Evolutionary conservation across 2,797 vertebrate species (phyloP).

Genomic region (Tokudaia tokunoshimensis): DNA sequence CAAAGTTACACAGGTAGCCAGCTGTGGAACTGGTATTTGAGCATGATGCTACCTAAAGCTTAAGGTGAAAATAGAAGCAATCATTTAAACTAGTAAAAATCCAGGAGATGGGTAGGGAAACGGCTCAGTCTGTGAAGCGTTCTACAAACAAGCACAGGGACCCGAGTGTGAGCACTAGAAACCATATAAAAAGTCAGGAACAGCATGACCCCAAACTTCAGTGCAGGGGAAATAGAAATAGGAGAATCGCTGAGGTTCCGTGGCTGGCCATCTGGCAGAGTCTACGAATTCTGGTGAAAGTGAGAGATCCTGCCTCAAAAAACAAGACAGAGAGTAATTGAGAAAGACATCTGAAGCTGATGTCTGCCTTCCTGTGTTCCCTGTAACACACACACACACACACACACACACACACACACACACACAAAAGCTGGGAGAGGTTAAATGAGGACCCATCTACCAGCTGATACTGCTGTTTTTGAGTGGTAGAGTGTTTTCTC

Average conservation of each 20-base stretch:
- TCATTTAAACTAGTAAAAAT: not conserved
- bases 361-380: not conserved
- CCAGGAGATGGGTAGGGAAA: not conserved
- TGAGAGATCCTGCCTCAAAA: not conserved
- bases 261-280: not conserved
- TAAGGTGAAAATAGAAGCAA: not conserved
- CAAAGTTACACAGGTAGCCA: not conserved
- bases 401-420: not conserved
- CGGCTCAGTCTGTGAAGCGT: not conserved
- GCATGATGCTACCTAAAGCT: not conserved
- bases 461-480: fast-evolving
- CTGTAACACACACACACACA: not conserved
- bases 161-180: not conserved
- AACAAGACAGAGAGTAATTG: not conserved
- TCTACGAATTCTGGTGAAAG: not conserved
- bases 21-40: not conserved
- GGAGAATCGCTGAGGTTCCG: not conserved
- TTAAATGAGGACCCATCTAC: not conserved
- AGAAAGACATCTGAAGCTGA: not conserved
- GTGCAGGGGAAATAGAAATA: not conserved
- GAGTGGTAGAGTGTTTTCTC: not conserved
- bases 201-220: not conserved
- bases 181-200: not conserved
- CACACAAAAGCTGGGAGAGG: not conserved
- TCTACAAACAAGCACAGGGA: not conserved